Evolutionary conservation across 2,888 invertebrate genomes (phyloP).

Genomic region (Atrina japonica): DNA sequence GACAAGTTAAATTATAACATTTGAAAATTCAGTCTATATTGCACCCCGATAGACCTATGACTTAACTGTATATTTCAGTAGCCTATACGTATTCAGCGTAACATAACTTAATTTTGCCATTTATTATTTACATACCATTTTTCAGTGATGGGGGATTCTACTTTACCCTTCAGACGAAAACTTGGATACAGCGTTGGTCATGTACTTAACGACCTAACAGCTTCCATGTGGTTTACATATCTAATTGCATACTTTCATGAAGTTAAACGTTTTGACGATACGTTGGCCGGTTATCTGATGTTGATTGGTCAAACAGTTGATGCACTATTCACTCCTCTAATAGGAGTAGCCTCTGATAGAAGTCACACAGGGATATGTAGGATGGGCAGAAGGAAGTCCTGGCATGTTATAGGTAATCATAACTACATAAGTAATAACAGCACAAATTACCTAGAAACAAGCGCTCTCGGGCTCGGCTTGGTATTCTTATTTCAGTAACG

Average conservation of each 20-base stretch:
- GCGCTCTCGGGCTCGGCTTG: too few species aligned
- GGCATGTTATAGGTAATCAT: slow-evolving; percentile 91
- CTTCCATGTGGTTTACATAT: slow-evolving; percentile 96
- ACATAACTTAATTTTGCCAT: too few species aligned
- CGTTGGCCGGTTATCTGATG: slow-evolving; percentile 80
- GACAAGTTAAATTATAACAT: too few species aligned
- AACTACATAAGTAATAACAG: neutral
- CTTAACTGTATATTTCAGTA: too few species aligned
- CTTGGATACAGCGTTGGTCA: slow-evolving; percentile 86
- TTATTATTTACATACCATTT: too few species aligned
- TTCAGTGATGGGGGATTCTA: neutral
- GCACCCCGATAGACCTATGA: too few species aligned
- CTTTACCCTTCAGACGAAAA: slow-evolving; percentile 28
- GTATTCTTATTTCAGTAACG: too few species aligned
- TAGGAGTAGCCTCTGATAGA: slow-evolving; percentile 91
- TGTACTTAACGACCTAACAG: slow-evolving; percentile 93
- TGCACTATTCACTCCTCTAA: slow-evolving; percentile 91
- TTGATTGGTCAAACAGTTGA: slow-evolving; percentile 91
- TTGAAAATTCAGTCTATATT: too few species aligned
- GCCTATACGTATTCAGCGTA: too few species aligned
- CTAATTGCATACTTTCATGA: slow-evolving; percentile 89
- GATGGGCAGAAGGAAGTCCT: slow-evolving; percentile 91
- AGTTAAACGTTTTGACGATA: slow-evolving; percentile 78
- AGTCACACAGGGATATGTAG: slow-evolving; percentile 83
- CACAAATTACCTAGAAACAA: too few species aligned